Evolutionary conservation across 2,888 invertebrate species (phyloP).

Genomic region (Beris morrisii): DNA sequence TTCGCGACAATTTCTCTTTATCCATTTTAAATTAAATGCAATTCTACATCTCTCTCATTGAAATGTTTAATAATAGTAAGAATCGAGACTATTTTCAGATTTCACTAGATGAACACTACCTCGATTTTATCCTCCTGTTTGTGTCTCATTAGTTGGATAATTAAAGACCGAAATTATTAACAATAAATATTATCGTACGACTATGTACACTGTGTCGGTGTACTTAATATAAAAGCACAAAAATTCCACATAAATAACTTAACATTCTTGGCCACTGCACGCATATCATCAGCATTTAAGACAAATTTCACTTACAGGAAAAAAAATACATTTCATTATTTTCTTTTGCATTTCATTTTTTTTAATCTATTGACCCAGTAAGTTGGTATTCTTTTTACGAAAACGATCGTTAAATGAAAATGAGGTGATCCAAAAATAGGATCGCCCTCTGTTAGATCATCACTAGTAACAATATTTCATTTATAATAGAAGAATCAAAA

Average conservation of each 20-base stretch:
- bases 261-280: no score
- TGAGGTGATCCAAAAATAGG: constrained; percentile 8
- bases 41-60: background rate
- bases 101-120: background rate
- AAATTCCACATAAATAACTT: no score
- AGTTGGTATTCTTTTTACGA: background rate
- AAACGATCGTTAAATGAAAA: constrained; percentile 4
- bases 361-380: background rate
- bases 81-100: background rate
- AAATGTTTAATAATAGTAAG: background rate
- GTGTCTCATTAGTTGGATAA: background rate
- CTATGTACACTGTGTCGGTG: no score
- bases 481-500: background rate
- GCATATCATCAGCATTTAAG: no score
- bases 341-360: no score
- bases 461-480: background rate
- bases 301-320: no score
- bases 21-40: constrained; percentile 33
- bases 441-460: constrained; percentile 19
- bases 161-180: no score
- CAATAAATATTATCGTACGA: no score
- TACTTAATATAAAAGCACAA: no score
- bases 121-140: background rate
- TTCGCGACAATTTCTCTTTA: constrained; percentile 36
- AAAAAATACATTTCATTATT: no score